Evolutionary conservation across 2,797 vertebrate species (phyloP), one percentile per base, ranked within the genome.

Genomic region (Mus caroli): DNA sequence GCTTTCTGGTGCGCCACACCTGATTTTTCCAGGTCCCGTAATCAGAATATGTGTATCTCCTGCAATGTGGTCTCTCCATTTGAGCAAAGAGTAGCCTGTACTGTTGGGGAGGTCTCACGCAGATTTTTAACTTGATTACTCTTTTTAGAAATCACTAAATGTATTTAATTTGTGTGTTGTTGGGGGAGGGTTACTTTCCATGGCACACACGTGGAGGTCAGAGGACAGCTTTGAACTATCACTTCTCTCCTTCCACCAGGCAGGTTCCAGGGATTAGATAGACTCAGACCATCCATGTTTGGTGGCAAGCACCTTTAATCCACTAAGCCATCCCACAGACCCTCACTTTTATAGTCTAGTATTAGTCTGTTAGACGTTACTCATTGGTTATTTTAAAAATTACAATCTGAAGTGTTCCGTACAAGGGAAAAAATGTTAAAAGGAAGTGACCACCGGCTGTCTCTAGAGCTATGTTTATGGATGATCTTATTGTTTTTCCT

Each of bases 401-500:
- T 60, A 64, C 52, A 86, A 58, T 28, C 58, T 17, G 3, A 82
- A 89, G 13, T 73, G 40, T 54, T 96, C 24, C 58, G 19, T 56
- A 73, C 26, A 82, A 73, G 50, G 22, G 1, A 37, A 37, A 34
- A 64, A 91, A 20, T 2, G 82, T 60, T 64, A 46, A 90, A 94
- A 94, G 79, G 62, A 94, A 93, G 75, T 40, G 15, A 6, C 58
- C 69, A 73, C 92, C 11, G 24, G 43, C 34, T 92, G 50, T 10
- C 11, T 22, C 69, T 54, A n/a, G 34, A 69, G 64, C 62, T 40
- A 10, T 67, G 37, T 71, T 92, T 62, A 54, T 26, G 84, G 62
- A 8, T 60, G 91, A 89, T 92, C 96, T 93, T 95, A 77, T 78
- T 88, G 43, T 79, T 83, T 64, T 43, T 13, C 78, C 40, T 71